phyloP scores from a whole-genome alignment of 2,113 vertebrate genomes.

The Scophthalmus maximus region DNA sequence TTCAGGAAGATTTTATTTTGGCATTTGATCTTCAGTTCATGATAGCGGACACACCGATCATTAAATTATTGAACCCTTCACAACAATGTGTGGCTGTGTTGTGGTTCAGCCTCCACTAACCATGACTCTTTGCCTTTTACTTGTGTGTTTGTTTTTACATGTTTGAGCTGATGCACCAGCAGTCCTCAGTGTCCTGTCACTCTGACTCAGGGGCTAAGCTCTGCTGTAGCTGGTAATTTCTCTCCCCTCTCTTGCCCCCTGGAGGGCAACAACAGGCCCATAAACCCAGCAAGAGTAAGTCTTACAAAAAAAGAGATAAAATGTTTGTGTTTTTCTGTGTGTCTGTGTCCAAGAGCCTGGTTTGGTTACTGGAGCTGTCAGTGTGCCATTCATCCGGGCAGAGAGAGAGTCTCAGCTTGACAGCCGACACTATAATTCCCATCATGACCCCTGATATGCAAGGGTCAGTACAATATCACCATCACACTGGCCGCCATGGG shows the following conservation, averaged over 20 bases:
- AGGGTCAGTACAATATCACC: conserved; percentile 76
- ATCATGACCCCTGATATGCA: conserved; percentile 68
- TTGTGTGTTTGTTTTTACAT: not conserved
- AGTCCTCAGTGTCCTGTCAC: conserved; percentile 65
- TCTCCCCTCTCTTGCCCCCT: conserved; percentile 55
- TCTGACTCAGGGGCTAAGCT: conserved; percentile 61
- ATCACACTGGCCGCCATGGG: conserved; percentile 61
- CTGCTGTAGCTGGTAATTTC: conserved; percentile 49
- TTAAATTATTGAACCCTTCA: no score
- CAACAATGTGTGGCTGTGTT: no score
- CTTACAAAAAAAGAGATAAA: conserved; percentile 1
- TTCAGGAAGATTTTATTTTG: no score
- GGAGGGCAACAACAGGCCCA: conserved; percentile 67
- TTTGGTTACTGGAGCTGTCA: conserved; percentile 46
- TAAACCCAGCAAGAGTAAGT: conserved; percentile 40
- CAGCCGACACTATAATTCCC: conserved; percentile 72
- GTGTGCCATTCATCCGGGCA: conserved; percentile 65
- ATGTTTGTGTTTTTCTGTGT: not conserved
- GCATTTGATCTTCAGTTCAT: no score
- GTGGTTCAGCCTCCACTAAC: no score
- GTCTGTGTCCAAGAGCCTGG: conserved; percentile 15
- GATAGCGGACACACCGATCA: no score
- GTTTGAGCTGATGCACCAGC: conserved; percentile 29
- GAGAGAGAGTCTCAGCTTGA: conserved; percentile 72
- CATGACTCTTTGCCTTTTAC: not conserved